Base-by-base conservation (phyloP, 2,113 vertebrate species). In the Corythornis cristatus region DNA sequence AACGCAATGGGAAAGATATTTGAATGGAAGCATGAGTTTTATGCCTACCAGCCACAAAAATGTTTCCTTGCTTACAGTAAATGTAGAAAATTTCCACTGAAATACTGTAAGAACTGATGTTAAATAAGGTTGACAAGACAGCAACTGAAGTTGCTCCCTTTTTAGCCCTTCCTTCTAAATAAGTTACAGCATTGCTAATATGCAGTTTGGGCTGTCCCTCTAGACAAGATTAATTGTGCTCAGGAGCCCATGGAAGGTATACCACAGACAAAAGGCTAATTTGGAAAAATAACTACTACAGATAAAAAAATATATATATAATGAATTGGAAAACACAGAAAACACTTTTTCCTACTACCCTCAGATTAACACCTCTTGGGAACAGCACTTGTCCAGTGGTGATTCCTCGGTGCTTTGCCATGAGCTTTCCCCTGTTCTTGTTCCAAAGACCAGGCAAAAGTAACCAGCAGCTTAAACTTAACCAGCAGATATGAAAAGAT, bases 1-100 rank as follows among this genome's bases (percentile, higher is more conserved):
- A 50, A 54, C 66, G 7, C 3, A 2, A 33, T 1, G 3, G 28
- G 21, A 75, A 35, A 81, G 40, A 33, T 0, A 1, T 7, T 21
- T 25, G 48, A 77, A 74, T 50, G 22, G 33, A 62, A 79, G 29
- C 0, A 3, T 15, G 9, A 15, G 45, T 62, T 33, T 75, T 42
- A 12, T 48, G n/a, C 42, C 22, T 28, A 57, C 21, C 45, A 81
- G 50, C 62, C 81, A 70, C 48, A 73, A 70, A 76, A 48, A 15
- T 1, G 5, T 29, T 22, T 17, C 37, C 17, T 45, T 45, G 25
- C 14, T 56, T 54, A 73, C 13, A 90, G 42, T 12, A 68, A 70
- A 84, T 37, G 33, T 70, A 26, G 71, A 62, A 54, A 14, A 15
- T 8, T 61, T 89, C 40, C 37, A 72, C 43, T 12, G 53, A 85